Evolutionary conservation across 2,797 vertebrate species (phyloP).

Genomic region (Xenopus petersii): DNA sequence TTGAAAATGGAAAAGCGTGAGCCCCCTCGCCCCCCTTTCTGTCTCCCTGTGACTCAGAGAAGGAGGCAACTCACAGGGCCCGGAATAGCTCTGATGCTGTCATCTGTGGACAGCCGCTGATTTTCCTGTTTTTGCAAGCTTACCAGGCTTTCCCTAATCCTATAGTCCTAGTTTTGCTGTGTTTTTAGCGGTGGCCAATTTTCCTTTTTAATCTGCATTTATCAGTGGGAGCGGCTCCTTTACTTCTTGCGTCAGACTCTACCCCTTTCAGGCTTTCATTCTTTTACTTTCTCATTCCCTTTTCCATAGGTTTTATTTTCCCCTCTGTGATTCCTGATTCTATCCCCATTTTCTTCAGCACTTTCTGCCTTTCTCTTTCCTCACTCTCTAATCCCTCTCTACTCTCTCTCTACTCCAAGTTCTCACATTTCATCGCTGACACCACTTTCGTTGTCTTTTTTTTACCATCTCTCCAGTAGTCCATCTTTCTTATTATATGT

Average conservation of each 20-base stretch:
- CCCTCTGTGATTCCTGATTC: not conserved
- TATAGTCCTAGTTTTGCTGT: conserved; percentile 37
- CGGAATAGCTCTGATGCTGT: conserved; percentile 50
- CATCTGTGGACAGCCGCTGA: conserved; percentile 48
- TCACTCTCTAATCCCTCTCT: not conserved
- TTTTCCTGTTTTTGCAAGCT: conserved; percentile 45
- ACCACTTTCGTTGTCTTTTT: not conserved
- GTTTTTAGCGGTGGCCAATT: conserved; percentile 36
- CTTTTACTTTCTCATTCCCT: not conserved
- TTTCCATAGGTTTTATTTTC: not conserved
- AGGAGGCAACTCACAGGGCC: conserved; percentile 47
- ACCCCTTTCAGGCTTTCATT: not conserved
- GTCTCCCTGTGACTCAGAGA: conserved; percentile 47
- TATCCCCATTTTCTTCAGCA: not conserved
- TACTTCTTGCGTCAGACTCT: conserved; percentile 11
- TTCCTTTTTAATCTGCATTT: conserved; percentile 18
- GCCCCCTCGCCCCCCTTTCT: conserved; percentile 34
- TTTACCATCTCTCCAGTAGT: not conserved
- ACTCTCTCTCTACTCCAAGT: not conserved
- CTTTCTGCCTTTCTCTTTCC: not conserved
- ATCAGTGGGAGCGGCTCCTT: conserved; percentile 20
- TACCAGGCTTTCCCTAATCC: conserved; percentile 47
- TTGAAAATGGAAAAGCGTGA: conserved; percentile 43
- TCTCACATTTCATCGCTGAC: not conserved
- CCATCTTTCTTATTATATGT: not conserved